Evolutionary conservation across 2,113 vertebrate genomes (phyloP), one percentile per base, ranked within the genome.

Genomic region (Oenanthe melanoleuca): DNA sequence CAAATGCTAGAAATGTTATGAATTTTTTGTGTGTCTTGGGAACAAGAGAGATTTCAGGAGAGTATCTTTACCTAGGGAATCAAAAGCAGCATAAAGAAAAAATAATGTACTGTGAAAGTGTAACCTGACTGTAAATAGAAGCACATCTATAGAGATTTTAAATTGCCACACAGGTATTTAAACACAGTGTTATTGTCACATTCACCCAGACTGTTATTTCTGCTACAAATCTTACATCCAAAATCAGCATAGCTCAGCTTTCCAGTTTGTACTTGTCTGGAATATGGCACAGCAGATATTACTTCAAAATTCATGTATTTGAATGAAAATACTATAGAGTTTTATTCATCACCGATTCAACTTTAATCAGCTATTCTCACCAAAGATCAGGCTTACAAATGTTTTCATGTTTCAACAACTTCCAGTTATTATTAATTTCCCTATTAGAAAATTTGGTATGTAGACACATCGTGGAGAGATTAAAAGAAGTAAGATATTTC

Each of bases 81-180:
- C 47, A 87, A 81, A 33, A 94, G 34, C 16, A 55, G 16, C 23
- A 23, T 49, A 67, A 82, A 60, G 33, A 55, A 93, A 94, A 50
- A 93, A 47, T 66, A 80, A 82, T 71, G 71, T 56, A 21, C 75
- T 56, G 16, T 50, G 50, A 26, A 88, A 88, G 15, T n/a, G 24
- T 64, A 83, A 56, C 44, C 44, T 87, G 52, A 66, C 44, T 70
- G 85, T 66, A 92, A 83, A 83, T 11, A 86, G 67, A 93, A 89
- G 83, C 44, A 89, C 15, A 83, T 55, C 67, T 77, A 15, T 7
- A 66, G 78, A 80, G 52, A 63, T 88, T 93, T 82, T 28, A 74
- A 95, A 93, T 93, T 77, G 60, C 45, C 56, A 64, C 44, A 79
- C 28, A 85, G n/a, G 49, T 88, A 79, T 81, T 91, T 94, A 94